Conservation (phyloP, 2,113 vertebrate genomes). For the Perca flavescens region DNA sequence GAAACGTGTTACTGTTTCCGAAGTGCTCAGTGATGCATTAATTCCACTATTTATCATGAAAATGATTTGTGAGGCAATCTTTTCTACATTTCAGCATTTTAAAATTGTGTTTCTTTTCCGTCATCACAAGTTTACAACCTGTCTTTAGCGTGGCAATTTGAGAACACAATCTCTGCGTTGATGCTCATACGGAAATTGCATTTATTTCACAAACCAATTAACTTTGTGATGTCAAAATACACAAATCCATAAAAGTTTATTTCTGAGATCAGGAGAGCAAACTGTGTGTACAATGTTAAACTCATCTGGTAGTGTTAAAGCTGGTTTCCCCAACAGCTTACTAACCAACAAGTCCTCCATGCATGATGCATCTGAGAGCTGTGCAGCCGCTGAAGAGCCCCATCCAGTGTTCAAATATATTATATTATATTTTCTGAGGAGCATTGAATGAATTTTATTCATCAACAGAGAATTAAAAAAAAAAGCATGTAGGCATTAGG, state of each 20-base stretch:
- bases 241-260: background rate
- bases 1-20: constrained; percentile 6
- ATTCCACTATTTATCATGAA: background rate
- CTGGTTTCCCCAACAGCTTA: background rate
- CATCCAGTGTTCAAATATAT: constrained; percentile 29
- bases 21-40: constrained; percentile 14
- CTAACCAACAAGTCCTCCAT: too few species aligned
- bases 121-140: background rate
- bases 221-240: background rate
- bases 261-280: background rate
- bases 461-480: too few species aligned
- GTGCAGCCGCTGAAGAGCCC: background rate
- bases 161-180: background rate
- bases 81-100: background rate
- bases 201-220: background rate
- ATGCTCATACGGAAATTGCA: background rate
- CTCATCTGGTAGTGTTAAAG: background rate
- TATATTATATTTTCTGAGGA: background rate
- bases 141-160: background rate
- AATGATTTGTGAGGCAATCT: background rate
- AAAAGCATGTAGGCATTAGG: background rate
- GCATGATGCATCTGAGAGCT: background rate
- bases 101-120: background rate
- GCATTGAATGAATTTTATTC: background rate
- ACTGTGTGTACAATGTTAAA: background rate